Evolutionary conservation across 2,797 vertebrate genomes (phyloP), one percentile per base, ranked within the genome.

Genomic region (Sphenopsis melanotis): DNA sequence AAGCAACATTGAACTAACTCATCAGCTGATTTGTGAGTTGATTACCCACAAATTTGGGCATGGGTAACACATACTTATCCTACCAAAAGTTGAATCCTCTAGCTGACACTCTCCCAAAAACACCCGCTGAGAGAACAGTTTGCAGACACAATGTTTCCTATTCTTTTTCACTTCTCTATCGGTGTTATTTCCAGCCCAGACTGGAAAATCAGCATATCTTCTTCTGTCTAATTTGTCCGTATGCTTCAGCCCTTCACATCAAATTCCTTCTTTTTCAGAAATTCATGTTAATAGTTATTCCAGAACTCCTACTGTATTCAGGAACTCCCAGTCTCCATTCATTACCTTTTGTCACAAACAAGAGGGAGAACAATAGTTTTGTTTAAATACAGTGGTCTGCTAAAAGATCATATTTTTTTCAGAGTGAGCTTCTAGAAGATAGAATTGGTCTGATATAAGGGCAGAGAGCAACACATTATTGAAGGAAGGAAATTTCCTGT

Each of bases 91-190:
- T 53, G 42, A 72, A 24, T 65, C n/a, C 29, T 83, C 57, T 44
- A 61, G 8, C 55, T 78, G 69, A 30, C 42, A 61, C 15, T 30
- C 4, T 86, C 80, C 37, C 57, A 36, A 52, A 81, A 83, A 34
- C 71, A 55, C 27, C 36, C 57, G 23, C 37, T 81, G n/a, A 13
- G 53, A 74, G 36, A 50, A 32, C 21, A 63, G 44, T 61, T 46
- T 83, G 36, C 60, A 90, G 71, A 76, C 44, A 19, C 0, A 0
- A 30, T 46, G 15, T 72, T 88, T 91, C 78, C 77, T 86, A 17
- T 55, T 53, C 77, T 71, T 79, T 88, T 77, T 87, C 90, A 76
- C 77, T 93, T 92, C 93, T 91, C 29, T 32, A 20, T 88, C 47
- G 70, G 63, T 59, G 32, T 57, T 93, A 79, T 90, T 96, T 94